Evolutionary conservation across 1,140 invertebrate species (phyloP).

Genomic region (Drosophila ironensis): DNA sequence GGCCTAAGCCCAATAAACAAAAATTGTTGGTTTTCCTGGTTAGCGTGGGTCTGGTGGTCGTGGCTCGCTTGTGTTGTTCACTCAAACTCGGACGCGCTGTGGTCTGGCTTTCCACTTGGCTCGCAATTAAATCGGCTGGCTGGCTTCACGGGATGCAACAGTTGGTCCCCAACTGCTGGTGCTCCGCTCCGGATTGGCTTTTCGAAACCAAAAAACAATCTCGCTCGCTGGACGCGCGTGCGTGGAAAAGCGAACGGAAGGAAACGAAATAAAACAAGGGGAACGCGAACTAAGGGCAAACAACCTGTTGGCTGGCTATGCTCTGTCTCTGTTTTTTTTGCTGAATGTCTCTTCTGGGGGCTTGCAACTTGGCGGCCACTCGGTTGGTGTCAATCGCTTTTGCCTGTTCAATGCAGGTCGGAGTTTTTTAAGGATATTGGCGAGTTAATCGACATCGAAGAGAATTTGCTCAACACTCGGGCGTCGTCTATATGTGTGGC

Average conservation of each 20-base stretch:
- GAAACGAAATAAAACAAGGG: slow-evolving; percentile 68
- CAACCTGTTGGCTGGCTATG: slow-evolving; percentile 43
- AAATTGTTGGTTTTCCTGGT: slow-evolving; percentile 51
- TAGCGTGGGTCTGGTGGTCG: slow-evolving; percentile 22
- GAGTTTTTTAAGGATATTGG: slow-evolving; percentile 78
- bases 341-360: too few species aligned
- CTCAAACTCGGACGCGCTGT: slow-evolving; percentile 17
- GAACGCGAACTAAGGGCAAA: slow-evolving; percentile 72
- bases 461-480: slow-evolving; percentile 55
- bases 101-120: slow-evolving; percentile 6
- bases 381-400: slow-evolving; percentile 31
- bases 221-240: slow-evolving; percentile 16
- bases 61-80: slow-evolving; percentile 20
- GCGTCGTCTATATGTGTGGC: slow-evolving; percentile 6
- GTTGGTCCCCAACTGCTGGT: slow-evolving; percentile 46
- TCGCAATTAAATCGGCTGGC: background rate
- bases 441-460: slow-evolving; percentile 82
- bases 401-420: slow-evolving; percentile 81
- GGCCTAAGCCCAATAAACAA: slow-evolving; percentile 81
- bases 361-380: background rate
- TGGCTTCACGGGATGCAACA: slow-evolving; percentile 8
- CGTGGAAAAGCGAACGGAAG: slow-evolving; percentile 53
- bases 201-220: slow-evolving; percentile 7
- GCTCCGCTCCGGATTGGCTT: background rate
- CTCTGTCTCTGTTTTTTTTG: slow-evolving; percentile 23